phyloP scores from a whole-genome alignment of 2,888 invertebrate genomes.

The Lypha dubia region DNA sequence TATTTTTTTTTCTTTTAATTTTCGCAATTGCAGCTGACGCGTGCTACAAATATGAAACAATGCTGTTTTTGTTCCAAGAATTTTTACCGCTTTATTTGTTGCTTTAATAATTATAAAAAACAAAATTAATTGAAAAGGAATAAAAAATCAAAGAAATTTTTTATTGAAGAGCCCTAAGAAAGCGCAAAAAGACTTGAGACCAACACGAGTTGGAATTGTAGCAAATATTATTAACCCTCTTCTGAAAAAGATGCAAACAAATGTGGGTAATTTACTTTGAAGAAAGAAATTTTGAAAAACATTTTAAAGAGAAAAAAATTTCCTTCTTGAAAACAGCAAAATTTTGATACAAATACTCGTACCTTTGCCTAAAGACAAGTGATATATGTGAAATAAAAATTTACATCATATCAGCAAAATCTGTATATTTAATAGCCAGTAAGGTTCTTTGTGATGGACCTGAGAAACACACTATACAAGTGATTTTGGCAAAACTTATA shows the following conservation, averaged over 20 bases:
- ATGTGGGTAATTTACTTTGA: slow-evolving; percentile 14
- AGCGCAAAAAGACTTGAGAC: slow-evolving; percentile 60
- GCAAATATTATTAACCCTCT: slow-evolving; percentile 69
- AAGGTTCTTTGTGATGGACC: too few relatives aligned
- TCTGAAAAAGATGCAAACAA: slow-evolving; percentile 24
- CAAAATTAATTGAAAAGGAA: slow-evolving; percentile 9
- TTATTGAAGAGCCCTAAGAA: slow-evolving; percentile 49
- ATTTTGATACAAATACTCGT: too few relatives aligned
- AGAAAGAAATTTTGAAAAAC: background rate
- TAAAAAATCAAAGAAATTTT: slow-evolving; percentile 67
- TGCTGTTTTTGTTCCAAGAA: slow-evolving; percentile 36
- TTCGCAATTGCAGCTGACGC: slow-evolving; percentile 72
- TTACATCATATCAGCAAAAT: too few relatives aligned
- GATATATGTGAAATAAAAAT: too few relatives aligned
- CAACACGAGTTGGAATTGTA: slow-evolving; percentile 67
- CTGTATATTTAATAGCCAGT: too few relatives aligned
- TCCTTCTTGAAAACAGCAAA: too few relatives aligned
- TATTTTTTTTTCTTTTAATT: slow-evolving; percentile 28
- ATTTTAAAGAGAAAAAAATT: background rate
- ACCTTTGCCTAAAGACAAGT: too few relatives aligned
- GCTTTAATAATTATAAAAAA: slow-evolving; percentile 49
- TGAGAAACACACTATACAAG: too few relatives aligned
- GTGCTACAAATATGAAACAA: slow-evolving; percentile 64
- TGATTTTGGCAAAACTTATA: too few relatives aligned
- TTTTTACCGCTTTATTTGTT: slow-evolving; percentile 54